These are phyloP conservation scores for Trichogramma pretiosum DNA, from an alignment of 1,140 invertebrate species.

Conservation along the genomic window DNA sequence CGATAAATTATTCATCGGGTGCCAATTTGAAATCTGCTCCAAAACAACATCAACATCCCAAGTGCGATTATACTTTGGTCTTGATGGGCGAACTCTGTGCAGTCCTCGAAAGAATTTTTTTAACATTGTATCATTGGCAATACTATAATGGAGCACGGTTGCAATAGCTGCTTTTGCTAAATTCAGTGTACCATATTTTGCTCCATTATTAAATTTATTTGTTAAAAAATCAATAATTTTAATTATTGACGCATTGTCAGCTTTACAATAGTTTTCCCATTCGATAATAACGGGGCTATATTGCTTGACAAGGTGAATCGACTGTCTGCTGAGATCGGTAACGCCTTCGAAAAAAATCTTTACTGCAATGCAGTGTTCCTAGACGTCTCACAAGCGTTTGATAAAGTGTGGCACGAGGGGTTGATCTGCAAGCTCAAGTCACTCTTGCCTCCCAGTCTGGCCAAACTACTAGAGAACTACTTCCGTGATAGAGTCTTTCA, in stretches of 20 bases:
- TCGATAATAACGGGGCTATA: conserved; percentile 5
- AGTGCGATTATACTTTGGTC: not conserved
- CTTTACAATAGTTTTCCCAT: conserved; percentile 7
- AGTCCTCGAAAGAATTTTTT: conserved; percentile 1
- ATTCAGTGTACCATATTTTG: conserved; percentile 24
- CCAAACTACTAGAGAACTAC: too few relatives aligned
- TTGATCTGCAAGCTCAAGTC: too few relatives aligned
- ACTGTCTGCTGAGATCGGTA: too few relatives aligned
- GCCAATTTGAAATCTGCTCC: not conserved
- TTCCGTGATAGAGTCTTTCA: too few relatives aligned
- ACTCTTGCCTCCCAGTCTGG: too few relatives aligned
- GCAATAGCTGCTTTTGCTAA: conserved; percentile 15
- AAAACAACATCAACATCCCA: conserved; percentile 1
- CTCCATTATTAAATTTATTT: conserved; percentile 16
- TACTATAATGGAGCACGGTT: conserved; percentile 3
- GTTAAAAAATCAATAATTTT: not conserved
- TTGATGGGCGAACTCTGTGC: not conserved
- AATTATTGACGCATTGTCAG: not conserved
- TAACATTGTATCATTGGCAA: conserved; percentile 14
- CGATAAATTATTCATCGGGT: not conserved
- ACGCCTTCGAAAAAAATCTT: too few relatives aligned
- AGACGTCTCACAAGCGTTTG: too few relatives aligned
- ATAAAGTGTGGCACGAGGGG: too few relatives aligned
- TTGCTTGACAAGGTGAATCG: too few relatives aligned
- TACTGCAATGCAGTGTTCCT: too few relatives aligned